A percentile compares a stretch with the other conserved stretches of the same genome.
These are phyloP conservation scores for Chrosomus eos DNA, from an alignment of 2,797 vertebrate genomes.

Conservation along the genomic window DNA sequence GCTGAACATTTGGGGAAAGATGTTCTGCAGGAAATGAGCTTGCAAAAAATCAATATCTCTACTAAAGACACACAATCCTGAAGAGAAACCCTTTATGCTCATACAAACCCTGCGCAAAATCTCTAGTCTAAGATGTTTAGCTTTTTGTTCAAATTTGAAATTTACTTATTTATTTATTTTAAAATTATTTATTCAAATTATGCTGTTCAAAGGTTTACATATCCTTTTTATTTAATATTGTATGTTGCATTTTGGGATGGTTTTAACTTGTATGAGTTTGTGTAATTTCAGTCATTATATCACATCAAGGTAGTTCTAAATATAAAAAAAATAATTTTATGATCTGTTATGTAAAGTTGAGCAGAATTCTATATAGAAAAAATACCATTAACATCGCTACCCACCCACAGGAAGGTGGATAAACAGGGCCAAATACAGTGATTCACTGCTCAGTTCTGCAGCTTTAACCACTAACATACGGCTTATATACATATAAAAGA, in stretches of 20 bases:
- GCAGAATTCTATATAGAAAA: background rate
- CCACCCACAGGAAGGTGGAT: constrained; percentile 6
- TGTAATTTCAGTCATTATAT: background rate
- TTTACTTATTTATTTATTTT: background rate
- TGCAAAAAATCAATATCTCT: background rate
- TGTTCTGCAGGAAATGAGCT: constrained; percentile 25
- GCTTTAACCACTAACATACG: background rate
- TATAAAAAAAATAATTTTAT: too few species aligned
- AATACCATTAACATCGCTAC: background rate
- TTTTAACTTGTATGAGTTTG: background rate
- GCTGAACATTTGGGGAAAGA: background rate
- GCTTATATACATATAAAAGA: constrained; percentile 16
- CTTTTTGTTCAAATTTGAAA: background rate
- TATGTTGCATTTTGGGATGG: background rate
- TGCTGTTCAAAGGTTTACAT: background rate
- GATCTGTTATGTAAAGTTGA: background rate
- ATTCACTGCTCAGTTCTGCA: constrained; percentile 10
- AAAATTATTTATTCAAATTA: background rate
- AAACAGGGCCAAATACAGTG: constrained; percentile 15
- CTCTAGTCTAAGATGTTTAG: background rate
- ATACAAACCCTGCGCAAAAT: background rate
- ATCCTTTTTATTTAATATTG: background rate
- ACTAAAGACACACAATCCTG: background rate
- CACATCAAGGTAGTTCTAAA: background rate
- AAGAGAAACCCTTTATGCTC: background rate